These are phyloP conservation scores for Campoletis raptor DNA, from an alignment of 2,888 invertebrate species.

Conservation along the genomic window DNA sequence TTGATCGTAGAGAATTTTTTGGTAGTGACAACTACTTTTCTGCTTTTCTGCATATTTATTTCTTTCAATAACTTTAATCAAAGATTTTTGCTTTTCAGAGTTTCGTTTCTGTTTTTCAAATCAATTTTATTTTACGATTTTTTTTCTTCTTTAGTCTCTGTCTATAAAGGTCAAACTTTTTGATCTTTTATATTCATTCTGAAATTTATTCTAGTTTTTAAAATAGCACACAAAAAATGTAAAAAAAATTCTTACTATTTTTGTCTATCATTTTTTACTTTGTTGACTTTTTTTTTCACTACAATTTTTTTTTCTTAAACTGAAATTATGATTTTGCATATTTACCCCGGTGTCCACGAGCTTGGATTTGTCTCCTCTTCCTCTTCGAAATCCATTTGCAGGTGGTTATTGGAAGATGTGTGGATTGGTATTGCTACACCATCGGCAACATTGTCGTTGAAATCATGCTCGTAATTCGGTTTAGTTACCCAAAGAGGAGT, in stretches of 20 bases:
- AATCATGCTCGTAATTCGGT: constrained; percentile 74
- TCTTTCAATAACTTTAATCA: not conserved
- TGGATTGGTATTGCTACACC: constrained; percentile 53
- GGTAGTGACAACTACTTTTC: not conserved
- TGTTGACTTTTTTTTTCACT: not conserved
- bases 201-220: not conserved
- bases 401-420: constrained; percentile 42
- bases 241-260: not conserved
- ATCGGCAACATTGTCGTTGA: constrained; percentile 64
- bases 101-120: no score
- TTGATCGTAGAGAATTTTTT: not conserved
- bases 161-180: not conserved
- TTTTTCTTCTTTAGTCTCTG: no score
- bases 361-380: constrained; percentile 75
- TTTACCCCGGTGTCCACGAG: constrained; percentile 77
- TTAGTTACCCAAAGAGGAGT: constrained; percentile 74
- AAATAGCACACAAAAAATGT: not conserved
- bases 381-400: constrained; percentile 61
- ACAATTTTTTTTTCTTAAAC: not conserved
- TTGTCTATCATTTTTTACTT: not conserved
- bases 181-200: not conserved
- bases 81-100: not conserved
- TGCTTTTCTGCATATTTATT: not conserved
- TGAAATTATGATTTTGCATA: not conserved
- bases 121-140: no score